phyloP scores from a whole-genome alignment of 1,140 invertebrate genomes.

The Musca domestica region DNA sequence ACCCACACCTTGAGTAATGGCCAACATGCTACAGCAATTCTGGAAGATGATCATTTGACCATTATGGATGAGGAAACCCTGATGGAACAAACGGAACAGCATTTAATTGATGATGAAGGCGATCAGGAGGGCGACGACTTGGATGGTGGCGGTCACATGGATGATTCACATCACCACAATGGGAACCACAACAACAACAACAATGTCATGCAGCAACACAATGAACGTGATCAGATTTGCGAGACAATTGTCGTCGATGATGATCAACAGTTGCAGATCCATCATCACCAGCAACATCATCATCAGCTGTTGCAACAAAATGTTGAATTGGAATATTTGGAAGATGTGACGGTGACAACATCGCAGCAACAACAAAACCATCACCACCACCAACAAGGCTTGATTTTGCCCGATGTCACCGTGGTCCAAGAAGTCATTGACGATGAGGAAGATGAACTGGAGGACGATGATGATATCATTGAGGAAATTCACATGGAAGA shows the following conservation, averaged over 20 bases:
- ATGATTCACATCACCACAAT: too few relatives aligned
- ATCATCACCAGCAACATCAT: slow-evolving; percentile 31
- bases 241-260: slow-evolving; percentile 49
- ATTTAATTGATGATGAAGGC: slow-evolving; percentile 35
- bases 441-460: slow-evolving; percentile 29
- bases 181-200: neutral
- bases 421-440: slow-evolving; percentile 23
- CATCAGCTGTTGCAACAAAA: slow-evolving; percentile 39
- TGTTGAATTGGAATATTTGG: slow-evolving; percentile 35
- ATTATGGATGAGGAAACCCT: slow-evolving; percentile 34
- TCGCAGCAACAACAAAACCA: slow-evolving; percentile 22
- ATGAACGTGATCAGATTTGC: slow-evolving; percentile 25
- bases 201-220: neutral
- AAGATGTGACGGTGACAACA: slow-evolving; percentile 30
- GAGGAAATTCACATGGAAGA: slow-evolving; percentile 50
- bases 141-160: slow-evolving; percentile 24
- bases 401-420: slow-evolving; percentile 11
- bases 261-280: slow-evolving; percentile 42
- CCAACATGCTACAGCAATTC: slow-evolving; percentile 32
- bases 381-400: slow-evolving; percentile 17
- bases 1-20: slow-evolving; percentile 18
- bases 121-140: slow-evolving; percentile 34
- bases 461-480: slow-evolving; percentile 47
- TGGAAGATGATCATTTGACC: slow-evolving; percentile 38
- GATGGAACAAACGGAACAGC: slow-evolving; percentile 23